Evolutionary conservation across 35 echinoderm and acorn worm species (phyloP), one percentile per base, ranked within the genome.

Genomic region (Lytechinus pictus): DNA sequence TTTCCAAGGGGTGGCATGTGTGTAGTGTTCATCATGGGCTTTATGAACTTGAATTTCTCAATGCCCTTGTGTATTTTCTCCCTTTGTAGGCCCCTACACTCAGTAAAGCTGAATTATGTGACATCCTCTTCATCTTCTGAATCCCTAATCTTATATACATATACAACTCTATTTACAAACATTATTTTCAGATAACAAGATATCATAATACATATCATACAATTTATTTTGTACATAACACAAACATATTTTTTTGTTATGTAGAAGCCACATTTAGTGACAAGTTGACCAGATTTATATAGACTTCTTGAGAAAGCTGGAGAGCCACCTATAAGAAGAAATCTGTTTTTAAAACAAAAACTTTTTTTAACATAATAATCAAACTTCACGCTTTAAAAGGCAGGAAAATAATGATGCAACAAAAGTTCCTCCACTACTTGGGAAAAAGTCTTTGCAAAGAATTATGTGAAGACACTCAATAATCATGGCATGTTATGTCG

Each of bases 91-190:
- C 19, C 16, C 19, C 19, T 24, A 79, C 66, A 79, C n/a, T 79
- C 19, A 79, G 21, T 58, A 79, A 79, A 79, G 66, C 66, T 79
- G 66, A 79, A n/a, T 79, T 79, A 79, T 79, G 66, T 79, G 19
- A 79, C 66, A 79, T 4, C 19, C 4, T 90, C 88, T 51, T 33
- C 52, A 28, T 90, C 52, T 33, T 90, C 28, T 8, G 9, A n/a
- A 12, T 29, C 88, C 52, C 88, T 13, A 51, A 90, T 90, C 88
- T 12, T 90, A 79, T 79, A 79, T 79, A 79, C 66, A 79, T 79
- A 79, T 79, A 79, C 66, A 79, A 79, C 66, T 79, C 66, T 79
- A 79, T 79, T 79, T 79, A 79, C 66, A 79, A 79, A 79, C 66
- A 79, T 24, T 79, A 79, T 79, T 79, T 79, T 79, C 66, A 79